Percentiles rank a stretch among this genome's conserved stretches.
phyloP scores from a whole-genome alignment of 2,797 vertebrate species.

The Balearica regulorum region DNA sequence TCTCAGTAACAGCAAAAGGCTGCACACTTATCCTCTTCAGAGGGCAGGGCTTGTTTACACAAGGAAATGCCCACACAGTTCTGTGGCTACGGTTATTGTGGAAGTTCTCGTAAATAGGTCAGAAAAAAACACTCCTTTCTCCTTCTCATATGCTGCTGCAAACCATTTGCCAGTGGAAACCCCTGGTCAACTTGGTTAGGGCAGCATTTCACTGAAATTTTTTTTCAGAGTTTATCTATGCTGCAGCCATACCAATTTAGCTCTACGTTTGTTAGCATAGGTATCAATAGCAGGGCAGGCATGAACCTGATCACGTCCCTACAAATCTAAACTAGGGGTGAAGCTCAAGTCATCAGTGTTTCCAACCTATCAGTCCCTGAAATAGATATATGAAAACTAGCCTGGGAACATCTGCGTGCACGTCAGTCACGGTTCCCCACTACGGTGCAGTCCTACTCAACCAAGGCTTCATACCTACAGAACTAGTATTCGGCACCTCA shows the following conservation, averaged over 20 bases:
- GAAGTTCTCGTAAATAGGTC: background rate
- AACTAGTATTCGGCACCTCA: background rate
- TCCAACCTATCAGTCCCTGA: background rate
- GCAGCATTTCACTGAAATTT: background rate
- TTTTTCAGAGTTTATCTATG: background rate
- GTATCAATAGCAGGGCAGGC: background rate
- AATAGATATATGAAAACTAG: background rate
- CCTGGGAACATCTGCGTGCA: background rate
- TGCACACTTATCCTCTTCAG: background rate
- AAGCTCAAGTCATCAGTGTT: background rate
- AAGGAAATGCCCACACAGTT: background rate
- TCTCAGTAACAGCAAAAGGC: background rate
- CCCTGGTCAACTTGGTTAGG: background rate
- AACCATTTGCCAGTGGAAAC: background rate
- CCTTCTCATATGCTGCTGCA: background rate
- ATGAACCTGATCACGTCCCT: background rate
- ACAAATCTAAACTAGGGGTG: background rate
- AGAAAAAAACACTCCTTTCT: background rate
- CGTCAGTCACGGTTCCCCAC: fast-evolving
- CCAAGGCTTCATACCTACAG: background rate
- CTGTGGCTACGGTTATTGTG: background rate
- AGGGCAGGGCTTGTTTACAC: conserved; percentile 1
- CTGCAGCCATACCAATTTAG: background rate
- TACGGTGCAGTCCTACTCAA: background rate
- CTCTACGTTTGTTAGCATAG: background rate